A percentile compares a stretch with the other conserved stretches of the same genome.
phyloP scores from a whole-genome alignment of 2,113 vertebrate genomes.

The Periophthalmodon schlosseri region DNA sequence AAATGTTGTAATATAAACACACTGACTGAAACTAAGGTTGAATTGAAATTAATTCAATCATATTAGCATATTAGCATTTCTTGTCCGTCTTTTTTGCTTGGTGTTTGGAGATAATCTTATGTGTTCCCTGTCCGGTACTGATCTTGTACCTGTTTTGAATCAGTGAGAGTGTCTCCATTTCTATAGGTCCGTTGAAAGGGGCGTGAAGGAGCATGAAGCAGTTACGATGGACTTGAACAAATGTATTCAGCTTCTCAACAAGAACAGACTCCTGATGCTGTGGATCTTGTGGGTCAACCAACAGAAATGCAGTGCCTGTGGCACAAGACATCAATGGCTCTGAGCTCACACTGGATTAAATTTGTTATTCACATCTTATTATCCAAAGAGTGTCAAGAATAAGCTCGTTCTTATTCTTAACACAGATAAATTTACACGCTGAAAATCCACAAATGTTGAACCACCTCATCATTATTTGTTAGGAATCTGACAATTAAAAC shows the following conservation, averaged over 20 bases:
- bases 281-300: constrained; percentile 78
- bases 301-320: constrained; percentile 88
- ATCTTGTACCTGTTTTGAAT: constrained; percentile 86
- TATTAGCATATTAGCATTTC: too few relatives aligned
- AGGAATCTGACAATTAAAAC: too few relatives aligned
- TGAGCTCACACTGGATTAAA: not conserved
- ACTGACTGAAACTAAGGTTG: too few relatives aligned
- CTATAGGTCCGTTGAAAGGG: constrained; percentile 80
- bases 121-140: too few relatives aligned
- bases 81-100: too few relatives aligned
- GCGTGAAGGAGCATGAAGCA: constrained; percentile 86
- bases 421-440: not conserved
- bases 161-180: constrained; percentile 79
- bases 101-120: too few relatives aligned
- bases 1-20: too few relatives aligned
- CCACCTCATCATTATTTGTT: too few relatives aligned
- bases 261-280: constrained; percentile 71
- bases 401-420: not conserved
- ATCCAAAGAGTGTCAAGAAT: not conserved
- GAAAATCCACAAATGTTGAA: too few relatives aligned
- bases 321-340: constrained; percentile 4
- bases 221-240: constrained; percentile 87
- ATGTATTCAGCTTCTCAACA: constrained; percentile 78
- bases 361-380: not conserved
- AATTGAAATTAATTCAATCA: too few relatives aligned